A percentile compares a stretch with the other conserved stretches of the same genome.
These are phyloP conservation scores for Horisme vitalbata DNA, from an alignment of 2,888 invertebrate genomes.

Conservation along the genomic window DNA sequence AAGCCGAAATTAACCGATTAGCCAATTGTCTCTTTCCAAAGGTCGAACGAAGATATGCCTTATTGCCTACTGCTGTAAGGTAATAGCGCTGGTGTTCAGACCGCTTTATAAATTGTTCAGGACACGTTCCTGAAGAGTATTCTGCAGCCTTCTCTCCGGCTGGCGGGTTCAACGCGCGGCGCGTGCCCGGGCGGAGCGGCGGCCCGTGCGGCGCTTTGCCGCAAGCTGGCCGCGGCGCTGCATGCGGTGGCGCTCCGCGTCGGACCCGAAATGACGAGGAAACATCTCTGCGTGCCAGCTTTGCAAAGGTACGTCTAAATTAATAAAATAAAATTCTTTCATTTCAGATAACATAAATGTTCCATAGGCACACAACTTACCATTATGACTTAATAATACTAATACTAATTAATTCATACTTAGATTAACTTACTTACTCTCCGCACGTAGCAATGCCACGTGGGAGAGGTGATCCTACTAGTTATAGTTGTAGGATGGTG, in stretches of 20 bases:
- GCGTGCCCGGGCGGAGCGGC: conserved; percentile 91
- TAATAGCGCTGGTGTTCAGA: neutral
- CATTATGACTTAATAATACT: too few relatives aligned
- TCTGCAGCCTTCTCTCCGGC: conserved; percentile 90
- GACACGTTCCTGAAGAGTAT: conserved; percentile 93
- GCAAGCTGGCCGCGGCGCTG: conserved; percentile 91
- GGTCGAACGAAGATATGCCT: too few relatives aligned
- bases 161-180: conserved; percentile 90
- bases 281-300: conserved; percentile 87
- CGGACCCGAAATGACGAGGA: conserved; percentile 90
- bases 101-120: conserved; percentile 63
- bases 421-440: too few relatives aligned
- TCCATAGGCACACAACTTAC: too few relatives aligned
- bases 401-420: too few relatives aligned
- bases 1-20: too few relatives aligned
- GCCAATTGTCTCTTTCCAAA: too few relatives aligned
- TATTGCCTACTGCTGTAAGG: neutral
- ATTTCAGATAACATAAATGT: neutral
- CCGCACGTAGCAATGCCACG: too few relatives aligned
- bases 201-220: conserved; percentile 89
- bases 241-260: conserved; percentile 90
- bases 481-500: too few relatives aligned
- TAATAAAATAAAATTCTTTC: neutral
- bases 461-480: too few relatives aligned
- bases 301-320: conserved; percentile 40